phyloP scores from a whole-genome alignment of 2,888 invertebrate species.

The Apomyelois bistriatella region DNA sequence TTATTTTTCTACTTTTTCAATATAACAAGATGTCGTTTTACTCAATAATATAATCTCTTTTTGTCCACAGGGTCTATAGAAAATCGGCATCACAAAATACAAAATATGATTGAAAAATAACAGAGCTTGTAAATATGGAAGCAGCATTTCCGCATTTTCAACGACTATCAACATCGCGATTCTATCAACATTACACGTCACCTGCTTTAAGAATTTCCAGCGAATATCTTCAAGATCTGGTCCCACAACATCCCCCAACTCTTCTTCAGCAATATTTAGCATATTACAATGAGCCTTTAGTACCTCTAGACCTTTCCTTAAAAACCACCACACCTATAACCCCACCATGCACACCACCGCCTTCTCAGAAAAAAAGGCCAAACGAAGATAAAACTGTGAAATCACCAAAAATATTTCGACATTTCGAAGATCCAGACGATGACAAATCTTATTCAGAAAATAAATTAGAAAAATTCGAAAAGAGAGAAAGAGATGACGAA shows the following conservation, averaged over 20 bases:
- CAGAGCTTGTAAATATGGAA: slow-evolving; percentile 49
- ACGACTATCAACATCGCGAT: slow-evolving; percentile 58
- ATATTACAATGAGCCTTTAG: slow-evolving; percentile 81
- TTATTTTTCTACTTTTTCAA: slow-evolving; percentile 15
- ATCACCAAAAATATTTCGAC: slow-evolving; percentile 64
- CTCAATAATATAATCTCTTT: slow-evolving; percentile 26
- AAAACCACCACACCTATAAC: slow-evolving; percentile 87
- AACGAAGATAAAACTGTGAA: slow-evolving; percentile 57
- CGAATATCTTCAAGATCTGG: slow-evolving; percentile 65
- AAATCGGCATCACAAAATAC: slow-evolving; percentile 5
- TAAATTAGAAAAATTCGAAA: slow-evolving; percentile 41
- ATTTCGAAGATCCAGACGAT: slow-evolving; percentile 60
- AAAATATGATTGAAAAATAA: slow-evolving; percentile 18
- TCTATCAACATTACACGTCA: slow-evolving; percentile 67
- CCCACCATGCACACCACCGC: slow-evolving; percentile 88
- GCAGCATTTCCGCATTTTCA: slow-evolving; percentile 68
- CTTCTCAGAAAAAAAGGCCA: slow-evolving; percentile 76
- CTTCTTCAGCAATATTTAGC: slow-evolving; percentile 77
- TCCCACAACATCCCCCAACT: slow-evolving; percentile 68
- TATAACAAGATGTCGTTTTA: slow-evolving; percentile 21
- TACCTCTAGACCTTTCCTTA: slow-evolving; percentile 87
- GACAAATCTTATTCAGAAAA: slow-evolving; percentile 44
- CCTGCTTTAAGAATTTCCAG: slow-evolving; percentile 61
- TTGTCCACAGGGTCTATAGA: slow-evolving; percentile 28
- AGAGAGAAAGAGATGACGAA: slow-evolving; percentile 54